Evolutionary conservation across 37 sponge, comb jelly and placozoan genomes (phyloP).

Genomic region (Crambe crambe): DNA sequence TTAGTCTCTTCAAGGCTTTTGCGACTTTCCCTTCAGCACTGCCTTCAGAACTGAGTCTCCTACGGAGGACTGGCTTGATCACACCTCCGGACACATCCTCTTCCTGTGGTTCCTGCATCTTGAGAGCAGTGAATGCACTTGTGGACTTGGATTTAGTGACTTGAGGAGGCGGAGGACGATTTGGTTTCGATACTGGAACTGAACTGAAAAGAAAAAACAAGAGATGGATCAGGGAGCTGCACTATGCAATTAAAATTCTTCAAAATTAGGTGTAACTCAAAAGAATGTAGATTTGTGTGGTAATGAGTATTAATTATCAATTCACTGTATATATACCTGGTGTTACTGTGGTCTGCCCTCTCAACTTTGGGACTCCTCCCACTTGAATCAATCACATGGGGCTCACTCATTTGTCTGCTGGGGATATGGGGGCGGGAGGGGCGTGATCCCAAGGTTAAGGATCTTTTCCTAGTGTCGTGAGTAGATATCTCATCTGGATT

Average conservation of each 20-base stretch:
- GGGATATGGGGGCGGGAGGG: neutral
- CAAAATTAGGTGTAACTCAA: too few species aligned
- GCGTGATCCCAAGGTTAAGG: neutral
- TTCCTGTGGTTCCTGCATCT: neutral
- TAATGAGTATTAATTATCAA: too few species aligned
- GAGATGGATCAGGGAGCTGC: too few species aligned
- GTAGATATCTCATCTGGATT: neutral
- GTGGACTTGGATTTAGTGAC: neutral
- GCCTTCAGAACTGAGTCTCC: neutral
- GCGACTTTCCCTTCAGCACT: too few species aligned
- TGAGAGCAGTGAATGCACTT: neutral
- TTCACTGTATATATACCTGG: too few species aligned
- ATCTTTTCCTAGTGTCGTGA: too few species aligned
- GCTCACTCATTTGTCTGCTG: neutral
- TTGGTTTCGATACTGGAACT: neutral
- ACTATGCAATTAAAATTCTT: too few species aligned
- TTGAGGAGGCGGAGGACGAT: neutral
- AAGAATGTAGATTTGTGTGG: too few species aligned
- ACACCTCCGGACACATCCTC: neutral
- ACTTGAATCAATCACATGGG: neutral
- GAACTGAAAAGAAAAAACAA: neutral
- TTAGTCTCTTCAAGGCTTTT: neutral
- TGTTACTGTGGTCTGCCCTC: too few species aligned
- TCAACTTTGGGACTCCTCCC: neutral
- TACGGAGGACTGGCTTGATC: neutral